Conservation (phyloP, 2,888 invertebrate genomes). For the Argynnis bischoffii region DNA sequence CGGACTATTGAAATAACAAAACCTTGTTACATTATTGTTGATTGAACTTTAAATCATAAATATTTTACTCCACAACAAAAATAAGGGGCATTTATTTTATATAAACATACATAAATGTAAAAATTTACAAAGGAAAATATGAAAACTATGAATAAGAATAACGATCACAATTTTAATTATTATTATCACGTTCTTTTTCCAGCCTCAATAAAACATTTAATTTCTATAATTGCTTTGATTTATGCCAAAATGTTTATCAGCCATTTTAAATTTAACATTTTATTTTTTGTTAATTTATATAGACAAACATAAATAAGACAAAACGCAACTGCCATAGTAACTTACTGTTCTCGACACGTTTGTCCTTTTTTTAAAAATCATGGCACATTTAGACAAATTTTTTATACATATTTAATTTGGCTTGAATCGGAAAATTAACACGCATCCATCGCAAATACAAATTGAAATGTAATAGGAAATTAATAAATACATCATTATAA, state of each 20-base stretch:
- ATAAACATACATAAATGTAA: slow-evolving; percentile 27
- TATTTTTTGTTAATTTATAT: too few relatives aligned
- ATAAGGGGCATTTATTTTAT: slow-evolving; percentile 25
- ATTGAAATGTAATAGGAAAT: not conserved
- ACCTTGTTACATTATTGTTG: slow-evolving; percentile 18
- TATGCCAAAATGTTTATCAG: not conserved
- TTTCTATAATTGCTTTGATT: slow-evolving; percentile 9
- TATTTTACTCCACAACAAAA: slow-evolving; percentile 36
- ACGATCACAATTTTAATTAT: slow-evolving; percentile 31
- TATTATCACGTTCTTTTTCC: slow-evolving; percentile 35
- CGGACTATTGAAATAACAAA: not conserved
- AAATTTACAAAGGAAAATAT: slow-evolving; percentile 32
- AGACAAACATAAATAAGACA: too few relatives aligned
- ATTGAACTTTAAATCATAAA: slow-evolving; percentile 35
- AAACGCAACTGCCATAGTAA: too few relatives aligned
- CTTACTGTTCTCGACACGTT: too few relatives aligned
- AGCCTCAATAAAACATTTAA: slow-evolving; percentile 27
- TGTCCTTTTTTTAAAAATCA: not conserved
- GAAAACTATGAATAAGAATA: slow-evolving; percentile 28
- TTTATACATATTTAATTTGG: not conserved
- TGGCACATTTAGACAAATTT: not conserved
- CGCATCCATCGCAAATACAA: not conserved
- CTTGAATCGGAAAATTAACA: not conserved
- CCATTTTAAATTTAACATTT: too few relatives aligned
- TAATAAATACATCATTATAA: too few relatives aligned